phyloP scores from a whole-genome alignment of 1,140 invertebrate genomes.

The Drosophila asahinai region DNA sequence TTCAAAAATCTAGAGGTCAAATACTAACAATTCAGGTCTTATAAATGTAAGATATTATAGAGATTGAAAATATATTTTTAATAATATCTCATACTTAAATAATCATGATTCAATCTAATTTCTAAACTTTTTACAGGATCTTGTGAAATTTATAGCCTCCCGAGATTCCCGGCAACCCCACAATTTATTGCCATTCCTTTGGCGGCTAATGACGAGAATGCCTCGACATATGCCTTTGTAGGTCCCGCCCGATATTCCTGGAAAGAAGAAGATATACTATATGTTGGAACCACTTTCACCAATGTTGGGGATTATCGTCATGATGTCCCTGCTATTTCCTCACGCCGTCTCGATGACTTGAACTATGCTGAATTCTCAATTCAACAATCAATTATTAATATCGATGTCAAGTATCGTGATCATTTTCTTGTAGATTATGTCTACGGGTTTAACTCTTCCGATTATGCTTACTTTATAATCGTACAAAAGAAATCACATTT shows the following conservation, averaged over 20 bases:
- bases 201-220: constrained; percentile 95
- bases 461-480: constrained; percentile 97
- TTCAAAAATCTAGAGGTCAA: no score
- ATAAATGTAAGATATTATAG: no score
- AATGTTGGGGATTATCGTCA: constrained; percentile 96
- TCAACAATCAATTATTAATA: constrained; percentile 94
- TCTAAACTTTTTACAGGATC: constrained; percentile 86
- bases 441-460: constrained; percentile 97
- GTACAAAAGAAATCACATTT: constrained; percentile 97
- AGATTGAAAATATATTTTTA: no score
- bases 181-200: constrained; percentile 92
- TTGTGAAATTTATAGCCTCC: constrained; percentile 93
- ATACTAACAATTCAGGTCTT: no score
- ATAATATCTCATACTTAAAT: background rate
- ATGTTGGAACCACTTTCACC: constrained; percentile 97
- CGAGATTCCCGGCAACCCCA: constrained; percentile 90
- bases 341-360: constrained; percentile 91
- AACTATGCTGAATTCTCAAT: constrained; percentile 94
- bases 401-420: constrained; percentile 97
- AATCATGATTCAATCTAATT: constrained; percentile 1
- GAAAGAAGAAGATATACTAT: constrained; percentile 92
- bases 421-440: constrained; percentile 97
- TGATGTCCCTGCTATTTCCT: constrained; percentile 96
- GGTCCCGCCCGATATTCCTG: constrained; percentile 94
- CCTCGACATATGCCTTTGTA: constrained; percentile 97